These are phyloP conservation scores for Aphelenchoides besseyi DNA, from an alignment of 1,140 invertebrate genomes.

Conservation along the genomic window DNA sequence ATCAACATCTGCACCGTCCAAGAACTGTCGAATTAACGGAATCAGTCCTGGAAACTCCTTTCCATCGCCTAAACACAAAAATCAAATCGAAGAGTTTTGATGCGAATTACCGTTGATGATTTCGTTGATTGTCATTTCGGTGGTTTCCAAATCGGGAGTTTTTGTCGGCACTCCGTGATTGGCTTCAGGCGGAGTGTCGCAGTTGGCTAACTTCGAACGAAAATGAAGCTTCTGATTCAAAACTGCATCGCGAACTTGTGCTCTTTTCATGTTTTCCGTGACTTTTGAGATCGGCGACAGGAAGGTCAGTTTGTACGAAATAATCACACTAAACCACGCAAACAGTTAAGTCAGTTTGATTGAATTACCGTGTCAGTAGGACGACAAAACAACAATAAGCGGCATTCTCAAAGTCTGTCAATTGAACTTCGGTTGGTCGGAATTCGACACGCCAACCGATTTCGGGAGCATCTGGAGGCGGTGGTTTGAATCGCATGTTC, in stretches of 20 bases:
- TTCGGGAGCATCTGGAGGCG: conserved; percentile 73
- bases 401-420: conserved; percentile 99
- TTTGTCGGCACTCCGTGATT: conserved; percentile 45
- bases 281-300: conserved; percentile 97
- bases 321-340: conserved; percentile 85
- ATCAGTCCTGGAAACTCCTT: conserved; percentile 88
- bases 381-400: conserved; percentile 98
- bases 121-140: conserved; percentile 83
- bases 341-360: conserved; percentile 65
- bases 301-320: conserved; percentile 92
- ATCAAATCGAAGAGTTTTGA: conserved; percentile 27
- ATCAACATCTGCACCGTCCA: conserved; percentile 88
- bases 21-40: conserved; percentile 85
- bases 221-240: conserved; percentile 83
- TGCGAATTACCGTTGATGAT: conserved; percentile 86
- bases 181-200: conserved; percentile 61
- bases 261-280: conserved; percentile 93
- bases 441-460: conserved; percentile 99
- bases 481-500: conserved; percentile 92
- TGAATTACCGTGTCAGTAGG: conserved; percentile 74
- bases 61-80: conserved; percentile 48
- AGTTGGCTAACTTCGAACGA: conserved; percentile 66
- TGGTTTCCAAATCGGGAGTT: conserved; percentile 56
- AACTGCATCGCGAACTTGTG: conserved; percentile 84
- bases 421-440: conserved; percentile 89